Conservation (phyloP, 35 echinoderm and acorn worm genomes). For the Heliocidaris erythrogramma region DNA sequence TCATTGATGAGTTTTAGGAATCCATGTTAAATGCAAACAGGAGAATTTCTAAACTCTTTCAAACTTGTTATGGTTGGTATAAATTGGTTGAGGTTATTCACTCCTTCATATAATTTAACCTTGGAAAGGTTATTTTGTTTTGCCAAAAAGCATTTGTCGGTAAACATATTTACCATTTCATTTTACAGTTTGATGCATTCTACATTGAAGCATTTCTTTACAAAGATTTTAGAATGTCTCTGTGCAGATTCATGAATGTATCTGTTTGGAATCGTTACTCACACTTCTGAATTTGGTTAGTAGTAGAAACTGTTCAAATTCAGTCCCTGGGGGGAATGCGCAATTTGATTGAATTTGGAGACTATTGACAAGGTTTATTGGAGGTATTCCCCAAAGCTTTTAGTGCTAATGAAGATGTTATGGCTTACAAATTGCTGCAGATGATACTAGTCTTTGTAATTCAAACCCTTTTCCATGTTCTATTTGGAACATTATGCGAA, state of each 20-base stretch:
- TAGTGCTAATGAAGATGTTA: constrained; percentile 8
- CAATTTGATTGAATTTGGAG: constrained; percentile 1
- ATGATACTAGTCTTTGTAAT: neutral
- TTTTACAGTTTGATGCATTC: neutral
- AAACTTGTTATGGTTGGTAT: too few relatives aligned
- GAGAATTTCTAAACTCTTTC: too few relatives aligned
- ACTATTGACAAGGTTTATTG: neutral
- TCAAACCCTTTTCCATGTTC: neutral
- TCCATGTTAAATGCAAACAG: too few relatives aligned
- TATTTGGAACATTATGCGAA: too few relatives aligned
- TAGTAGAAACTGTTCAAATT: constrained; percentile 5
- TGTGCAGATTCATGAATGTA: too few relatives aligned
- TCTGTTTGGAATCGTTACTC: neutral
- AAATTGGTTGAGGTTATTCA: too few relatives aligned
- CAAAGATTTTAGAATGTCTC: too few relatives aligned
- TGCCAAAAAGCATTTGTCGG: too few relatives aligned
- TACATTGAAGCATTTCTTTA: neutral
- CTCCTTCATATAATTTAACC: too few relatives aligned
- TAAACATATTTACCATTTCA: neutral
- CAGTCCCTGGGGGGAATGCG: neutral
- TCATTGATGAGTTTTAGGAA: too few relatives aligned
- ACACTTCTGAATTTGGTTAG: neutral
- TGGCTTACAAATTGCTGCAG: neutral
- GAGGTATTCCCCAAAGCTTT: neutral
- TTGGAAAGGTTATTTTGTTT: too few relatives aligned